These are phyloP conservation scores for Myiagra hebetior DNA, from an alignment of 2,113 vertebrate genomes.

Conservation along the genomic window DNA sequence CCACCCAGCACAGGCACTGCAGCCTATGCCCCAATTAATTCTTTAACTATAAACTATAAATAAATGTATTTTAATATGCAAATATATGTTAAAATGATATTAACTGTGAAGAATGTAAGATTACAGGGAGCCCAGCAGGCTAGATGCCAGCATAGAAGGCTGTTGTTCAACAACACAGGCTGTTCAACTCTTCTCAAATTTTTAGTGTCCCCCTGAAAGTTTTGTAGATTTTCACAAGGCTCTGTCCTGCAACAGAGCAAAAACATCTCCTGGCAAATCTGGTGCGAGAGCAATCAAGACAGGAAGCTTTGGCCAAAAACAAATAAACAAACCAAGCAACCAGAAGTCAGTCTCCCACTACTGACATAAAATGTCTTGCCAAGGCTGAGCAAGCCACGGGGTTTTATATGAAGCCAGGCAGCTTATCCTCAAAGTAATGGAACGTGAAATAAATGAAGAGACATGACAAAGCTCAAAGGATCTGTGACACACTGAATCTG, in stretches of 20 bases:
- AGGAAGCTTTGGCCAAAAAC: not conserved
- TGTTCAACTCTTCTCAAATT: not conserved
- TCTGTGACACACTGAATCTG: not conserved
- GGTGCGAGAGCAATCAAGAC: not conserved
- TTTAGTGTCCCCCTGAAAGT: not conserved
- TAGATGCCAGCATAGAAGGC: not conserved
- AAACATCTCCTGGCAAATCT: not conserved
- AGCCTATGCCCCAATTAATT: fast-evolving
- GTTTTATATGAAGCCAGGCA: not conserved
- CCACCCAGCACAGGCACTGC: not conserved
- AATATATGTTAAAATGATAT: not conserved
- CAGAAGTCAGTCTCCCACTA: not conserved
- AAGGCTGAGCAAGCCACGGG: not conserved
- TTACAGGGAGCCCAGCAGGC: not conserved
- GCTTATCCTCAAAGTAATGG: not conserved
- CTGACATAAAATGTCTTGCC: not conserved
- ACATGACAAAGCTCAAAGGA: not conserved
- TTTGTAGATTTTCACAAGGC: not conserved
- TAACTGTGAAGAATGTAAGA: not conserved
- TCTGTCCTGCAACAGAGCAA: not conserved
- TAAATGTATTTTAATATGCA: fast-evolving
- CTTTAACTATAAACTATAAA: not conserved
- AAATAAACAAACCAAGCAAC: not conserved
- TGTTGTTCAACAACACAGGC: not conserved
- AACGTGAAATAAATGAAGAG: not conserved